These are phyloP conservation scores for Acleris literana DNA, from an alignment of 2,888 invertebrate genomes.

Conservation along the genomic window DNA sequence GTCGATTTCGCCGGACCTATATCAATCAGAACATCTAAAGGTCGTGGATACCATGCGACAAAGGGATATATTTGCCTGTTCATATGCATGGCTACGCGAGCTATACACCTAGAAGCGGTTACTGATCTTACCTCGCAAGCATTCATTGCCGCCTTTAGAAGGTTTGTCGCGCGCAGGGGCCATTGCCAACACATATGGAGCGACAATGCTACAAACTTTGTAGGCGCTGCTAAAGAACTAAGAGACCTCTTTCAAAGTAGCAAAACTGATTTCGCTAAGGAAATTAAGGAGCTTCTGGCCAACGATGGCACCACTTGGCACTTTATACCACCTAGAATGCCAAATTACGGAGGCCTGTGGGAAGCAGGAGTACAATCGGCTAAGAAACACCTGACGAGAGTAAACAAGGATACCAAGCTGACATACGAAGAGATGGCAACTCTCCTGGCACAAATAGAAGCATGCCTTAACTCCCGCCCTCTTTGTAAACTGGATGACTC, in stretches of 20 bases:
- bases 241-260: conserved; percentile 21
- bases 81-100: too few relatives aligned
- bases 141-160: conserved; percentile 2
- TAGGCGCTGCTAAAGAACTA: conserved; percentile 37
- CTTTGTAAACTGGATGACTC: conserved; percentile 32
- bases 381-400: conserved; percentile 40
- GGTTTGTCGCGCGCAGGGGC: conserved; percentile 26
- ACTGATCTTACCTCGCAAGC: conserved; percentile 2
- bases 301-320: conserved; percentile 22
- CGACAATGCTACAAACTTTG: conserved; percentile 41
- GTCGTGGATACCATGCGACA: background rate
- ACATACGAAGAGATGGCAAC: conserved; percentile 40
- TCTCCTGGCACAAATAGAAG: conserved; percentile 39
- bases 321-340: conserved; percentile 3
- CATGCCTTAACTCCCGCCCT: conserved; percentile 41
- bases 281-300: conserved; percentile 34
- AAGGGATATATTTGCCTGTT: conserved; percentile 1
- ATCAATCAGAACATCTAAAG: background rate
- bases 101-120: background rate
- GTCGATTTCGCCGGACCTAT: background rate
- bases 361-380: conserved; percentile 40
- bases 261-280: conserved; percentile 13
- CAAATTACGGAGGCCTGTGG: conserved; percentile 42
- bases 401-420: conserved; percentile 38
- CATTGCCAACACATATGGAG: conserved; percentile 38